Evolutionary conservation across 2,888 invertebrate genomes (phyloP).

Genomic region (Boloria euphrosyne): DNA sequence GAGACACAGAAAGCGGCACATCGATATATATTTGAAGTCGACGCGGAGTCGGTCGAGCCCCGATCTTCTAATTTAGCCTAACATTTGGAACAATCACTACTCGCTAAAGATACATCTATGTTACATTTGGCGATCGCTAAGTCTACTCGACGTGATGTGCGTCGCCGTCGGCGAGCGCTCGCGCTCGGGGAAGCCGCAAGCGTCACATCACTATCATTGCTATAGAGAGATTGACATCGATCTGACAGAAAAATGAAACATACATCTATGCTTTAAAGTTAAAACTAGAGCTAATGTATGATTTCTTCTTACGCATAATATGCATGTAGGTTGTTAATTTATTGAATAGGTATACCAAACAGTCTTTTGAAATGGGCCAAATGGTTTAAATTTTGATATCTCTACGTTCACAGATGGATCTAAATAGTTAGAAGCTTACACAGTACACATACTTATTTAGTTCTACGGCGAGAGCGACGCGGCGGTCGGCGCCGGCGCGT

Average conservation of each 20-base stretch:
- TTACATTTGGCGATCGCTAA: slow-evolving; percentile 81
- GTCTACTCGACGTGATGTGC: slow-evolving; percentile 59
- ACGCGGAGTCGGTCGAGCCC: slow-evolving; percentile 58
- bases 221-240: slow-evolving; percentile 69
- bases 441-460: slow-evolving; percentile 55
- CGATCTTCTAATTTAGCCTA: slow-evolving; percentile 73
- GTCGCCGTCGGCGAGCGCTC: slow-evolving; percentile 3
- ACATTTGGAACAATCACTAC: slow-evolving; percentile 81
- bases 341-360: slow-evolving; percentile 85
- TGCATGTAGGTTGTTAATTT: slow-evolving; percentile 64
- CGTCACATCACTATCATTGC: slow-evolving; percentile 60
- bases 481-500: slow-evolving; percentile 15
- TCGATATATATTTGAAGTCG: slow-evolving; percentile 40
- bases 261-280: slow-evolving; percentile 56
- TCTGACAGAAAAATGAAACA: slow-evolving; percentile 59
- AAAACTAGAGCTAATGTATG: slow-evolving; percentile 66
- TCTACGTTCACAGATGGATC: slow-evolving; percentile 75
- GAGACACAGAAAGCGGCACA: slow-evolving; percentile 41
- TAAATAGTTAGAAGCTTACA: slow-evolving; percentile 69
- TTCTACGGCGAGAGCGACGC: slow-evolving; percentile 50
- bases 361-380: slow-evolving; percentile 87
- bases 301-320: slow-evolving; percentile 60
- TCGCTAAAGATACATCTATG: slow-evolving; percentile 78
- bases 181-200: slow-evolving; percentile 48
- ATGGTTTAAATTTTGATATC: slow-evolving; percentile 81